These are phyloP conservation scores for Solea senegalensis DNA, from an alignment of 2,113 vertebrate genomes.

Conservation along the genomic window DNA sequence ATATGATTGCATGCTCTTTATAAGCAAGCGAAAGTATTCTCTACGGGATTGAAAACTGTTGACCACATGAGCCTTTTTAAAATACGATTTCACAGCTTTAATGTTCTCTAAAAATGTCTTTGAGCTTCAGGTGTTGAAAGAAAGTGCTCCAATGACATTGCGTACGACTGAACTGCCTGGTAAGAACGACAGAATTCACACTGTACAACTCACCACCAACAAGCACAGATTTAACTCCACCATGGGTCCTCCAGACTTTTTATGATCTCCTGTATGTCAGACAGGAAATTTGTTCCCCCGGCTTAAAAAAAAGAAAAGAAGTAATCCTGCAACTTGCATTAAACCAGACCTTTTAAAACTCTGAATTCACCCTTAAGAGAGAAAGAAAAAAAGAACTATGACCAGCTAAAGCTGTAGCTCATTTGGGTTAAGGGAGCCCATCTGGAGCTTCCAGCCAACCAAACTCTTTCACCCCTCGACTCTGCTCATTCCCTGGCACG, in stretches of 20 bases:
- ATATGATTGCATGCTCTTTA: not conserved
- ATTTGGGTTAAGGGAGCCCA: slow-evolving; percentile 1
- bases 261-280: slow-evolving; percentile 24
- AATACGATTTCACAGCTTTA: slow-evolving; percentile 10
- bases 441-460: slow-evolving; percentile 34
- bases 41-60: not conserved
- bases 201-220: slow-evolving; percentile 33
- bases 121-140: not conserved
- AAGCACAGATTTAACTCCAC: slow-evolving; percentile 38
- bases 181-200: not conserved
- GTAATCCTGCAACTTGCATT: not conserved
- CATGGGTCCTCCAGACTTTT: slow-evolving; percentile 36
- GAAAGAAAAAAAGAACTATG: not conserved
- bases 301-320: slow-evolving; percentile 10
- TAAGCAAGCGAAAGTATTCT: not conserved
- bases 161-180: not conserved
- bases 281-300: slow-evolving; percentile 15
- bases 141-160: not conserved
- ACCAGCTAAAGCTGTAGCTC: not conserved
- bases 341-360: not conserved
- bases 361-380: not conserved
- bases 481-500: slow-evolving; percentile 41
- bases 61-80: not conserved
- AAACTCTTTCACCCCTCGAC: slow-evolving; percentile 51
- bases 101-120: not conserved